Conservation (phyloP, 2,113 vertebrate genomes). For the Balaeniceps rex region DNA sequence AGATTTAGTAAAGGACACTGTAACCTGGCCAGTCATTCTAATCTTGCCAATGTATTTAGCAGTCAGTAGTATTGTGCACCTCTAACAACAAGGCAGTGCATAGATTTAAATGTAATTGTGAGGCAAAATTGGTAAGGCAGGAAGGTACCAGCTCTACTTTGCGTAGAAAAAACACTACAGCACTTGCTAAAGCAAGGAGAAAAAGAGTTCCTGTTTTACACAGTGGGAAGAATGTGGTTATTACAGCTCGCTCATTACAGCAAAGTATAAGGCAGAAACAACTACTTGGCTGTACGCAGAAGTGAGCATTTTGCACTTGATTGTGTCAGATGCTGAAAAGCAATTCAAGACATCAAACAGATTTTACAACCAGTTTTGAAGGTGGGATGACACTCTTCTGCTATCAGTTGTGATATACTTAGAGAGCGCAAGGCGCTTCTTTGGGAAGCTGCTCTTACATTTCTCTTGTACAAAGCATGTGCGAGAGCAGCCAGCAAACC, state of each 20-base stretch:
- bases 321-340: not conserved
- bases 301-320: not conserved
- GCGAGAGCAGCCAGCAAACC: not conserved
- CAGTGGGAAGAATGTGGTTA: not conserved
- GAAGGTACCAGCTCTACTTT: not conserved
- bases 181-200: not conserved
- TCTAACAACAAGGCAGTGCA: not conserved
- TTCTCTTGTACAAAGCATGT: not conserved
- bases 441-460: not conserved
- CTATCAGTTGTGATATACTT: not conserved
- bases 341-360: not conserved
- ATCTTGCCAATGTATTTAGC: not conserved
- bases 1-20: conserved; percentile 26
- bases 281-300: not conserved
- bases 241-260: not conserved
- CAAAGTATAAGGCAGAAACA: not conserved
- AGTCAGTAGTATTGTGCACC: not conserved
- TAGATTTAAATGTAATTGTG: not conserved
- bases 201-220: not conserved
- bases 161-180: not conserved
- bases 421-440: not conserved
- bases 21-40: not conserved
- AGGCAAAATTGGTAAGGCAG: not conserved
- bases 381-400: not conserved
- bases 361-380: not conserved